Conservation (phyloP, 1,140 invertebrate genomes). For the Babylonia areolata region DNA sequence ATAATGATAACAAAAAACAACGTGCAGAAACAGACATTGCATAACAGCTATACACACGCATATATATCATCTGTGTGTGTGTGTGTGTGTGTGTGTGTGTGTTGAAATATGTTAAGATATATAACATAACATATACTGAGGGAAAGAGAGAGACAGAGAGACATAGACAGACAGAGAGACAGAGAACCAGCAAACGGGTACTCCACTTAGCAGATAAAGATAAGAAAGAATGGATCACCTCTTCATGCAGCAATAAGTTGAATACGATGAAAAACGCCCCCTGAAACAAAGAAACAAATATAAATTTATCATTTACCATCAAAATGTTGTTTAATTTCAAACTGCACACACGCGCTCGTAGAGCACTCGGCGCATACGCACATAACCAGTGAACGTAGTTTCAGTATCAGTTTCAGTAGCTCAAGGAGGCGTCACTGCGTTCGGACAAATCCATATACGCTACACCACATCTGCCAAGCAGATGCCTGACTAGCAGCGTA, state of each 20-base stretch:
- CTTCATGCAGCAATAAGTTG: slow-evolving; percentile 15
- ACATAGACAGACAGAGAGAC: neutral
- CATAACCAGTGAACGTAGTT: no score
- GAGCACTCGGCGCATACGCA: neutral
- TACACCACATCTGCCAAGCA: no score
- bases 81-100: no score
- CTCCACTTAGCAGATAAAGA: neutral
- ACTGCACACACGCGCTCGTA: neutral
- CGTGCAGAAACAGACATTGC: no score
- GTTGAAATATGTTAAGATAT: no score
- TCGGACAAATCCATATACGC: no score
- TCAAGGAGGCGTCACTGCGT: no score
- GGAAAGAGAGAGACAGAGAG: neutral
- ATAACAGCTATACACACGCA: neutral
- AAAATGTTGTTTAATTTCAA: neutral
- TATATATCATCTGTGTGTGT: neutral
- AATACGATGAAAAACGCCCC: slow-evolving; percentile 31
- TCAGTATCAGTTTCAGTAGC: no score
- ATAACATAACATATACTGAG: neutral
- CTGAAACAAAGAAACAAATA: slow-evolving; percentile 4
- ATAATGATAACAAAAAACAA: no score
- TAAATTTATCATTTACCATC: neutral
- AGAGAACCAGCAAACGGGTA: no score
- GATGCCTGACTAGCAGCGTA: no score
- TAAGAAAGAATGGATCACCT: neutral